Evolutionary conservation across 1,140 invertebrate genomes (phyloP), one percentile per base, ranked within the genome.

Genomic region (Vanessa tameamea): DNA sequence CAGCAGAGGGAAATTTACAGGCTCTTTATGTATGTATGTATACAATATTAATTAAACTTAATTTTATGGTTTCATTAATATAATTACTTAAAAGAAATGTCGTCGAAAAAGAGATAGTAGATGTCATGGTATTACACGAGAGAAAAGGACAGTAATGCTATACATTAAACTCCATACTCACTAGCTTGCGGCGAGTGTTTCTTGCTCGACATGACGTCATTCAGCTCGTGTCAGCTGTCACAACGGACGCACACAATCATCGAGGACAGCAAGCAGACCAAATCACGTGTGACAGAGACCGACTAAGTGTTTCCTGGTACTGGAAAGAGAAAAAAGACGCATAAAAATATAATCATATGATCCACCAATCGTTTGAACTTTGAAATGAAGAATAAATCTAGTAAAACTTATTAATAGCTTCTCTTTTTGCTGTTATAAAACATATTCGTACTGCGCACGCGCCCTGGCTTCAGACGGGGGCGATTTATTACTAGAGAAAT

Each of bases 151-250:
- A 51, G 48, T 15, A 37, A 37, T 0, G 31, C 3, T 7, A 5
- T 5, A 5, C 2, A 51, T 15, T 15, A 51, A n/a, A 51, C 13
- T 51, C n/a, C 13, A 15, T 73, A 85, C 87, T 87, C 20, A 91
- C 89, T 91, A 31, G 79, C 76, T 68, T 88, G 86, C 79, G 88
- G 89, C 64, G 89, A 91, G 75, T 91, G 89, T 78, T 91, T 91
- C 83, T 91, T 91, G 31, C 72, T 84, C 78, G 88, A 91, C 89
- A 91, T 91, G 80, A 82, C 81, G 77, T 86, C 76, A 66, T 84
- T 77, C 77, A 87, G 87, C 82, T 87, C 87, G 76, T 84, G 87
- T 87, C 87, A 88, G 86, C 87, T 88, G 79, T 83, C 78, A 71
- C 84, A 87, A 73, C 86, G 86, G 73, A 88, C 86, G 81, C 88